Evolutionary conservation across 2,888 invertebrate species (phyloP).

Genomic region (Nomada ferruginata): DNA sequence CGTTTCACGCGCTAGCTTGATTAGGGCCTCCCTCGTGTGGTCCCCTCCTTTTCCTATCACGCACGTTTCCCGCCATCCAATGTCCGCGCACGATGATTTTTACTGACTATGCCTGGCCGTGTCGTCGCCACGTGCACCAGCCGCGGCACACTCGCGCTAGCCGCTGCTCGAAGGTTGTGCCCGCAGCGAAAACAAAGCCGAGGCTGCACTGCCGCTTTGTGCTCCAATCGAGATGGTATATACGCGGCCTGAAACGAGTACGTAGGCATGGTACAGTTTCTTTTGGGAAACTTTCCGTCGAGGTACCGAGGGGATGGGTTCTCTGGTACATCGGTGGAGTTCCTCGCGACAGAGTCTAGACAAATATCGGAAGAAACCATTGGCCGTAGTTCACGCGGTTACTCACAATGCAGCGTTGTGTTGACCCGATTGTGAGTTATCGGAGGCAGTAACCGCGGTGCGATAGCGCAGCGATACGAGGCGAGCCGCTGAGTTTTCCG

Average conservation of each 20-base stretch:
- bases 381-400: conserved; percentile 24
- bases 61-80: conserved; percentile 73
- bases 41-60: conserved; percentile 58
- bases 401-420: conserved; percentile 70
- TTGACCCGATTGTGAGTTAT: conserved; percentile 70
- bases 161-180: conserved; percentile 69
- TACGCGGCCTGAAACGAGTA: background rate
- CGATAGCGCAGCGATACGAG: conserved; percentile 62
- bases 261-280: too few relatives aligned
- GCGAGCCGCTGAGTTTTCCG: background rate
- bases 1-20: conserved; percentile 71
- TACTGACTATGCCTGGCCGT: conserved; percentile 68
- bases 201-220: too few relatives aligned
- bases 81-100: conserved; percentile 74
- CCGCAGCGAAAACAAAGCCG: conserved; percentile 66
- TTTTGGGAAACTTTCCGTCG: background rate
- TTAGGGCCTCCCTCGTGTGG: conserved; percentile 71
- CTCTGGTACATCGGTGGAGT: background rate
- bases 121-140: conserved; percentile 60
- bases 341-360: too few relatives aligned
- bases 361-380: conserved; percentile 21
- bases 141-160: conserved; percentile 49
- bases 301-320: too few relatives aligned
- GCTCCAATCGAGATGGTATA: background rate
- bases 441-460: conserved; percentile 52